A percentile compares a stretch with the other conserved stretches of the same genome.
Evolutionary conservation across 2,113 vertebrate genomes (phyloP).

Genomic region (Catharus bicknelli): DNA sequence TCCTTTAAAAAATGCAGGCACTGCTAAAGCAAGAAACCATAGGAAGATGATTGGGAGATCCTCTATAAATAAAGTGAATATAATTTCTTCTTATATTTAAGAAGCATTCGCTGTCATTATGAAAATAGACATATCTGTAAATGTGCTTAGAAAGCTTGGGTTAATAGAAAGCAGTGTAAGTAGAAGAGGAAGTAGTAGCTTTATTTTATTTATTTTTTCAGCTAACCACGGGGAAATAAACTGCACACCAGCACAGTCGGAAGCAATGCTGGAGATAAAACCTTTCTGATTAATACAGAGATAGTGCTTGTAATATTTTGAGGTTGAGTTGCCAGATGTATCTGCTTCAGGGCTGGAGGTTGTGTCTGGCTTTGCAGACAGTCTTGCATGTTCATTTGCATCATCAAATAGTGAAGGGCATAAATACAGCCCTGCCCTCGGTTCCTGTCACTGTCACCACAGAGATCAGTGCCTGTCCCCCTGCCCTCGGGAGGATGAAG

Average conservation of each 20-base stretch:
- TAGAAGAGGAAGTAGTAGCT: not conserved
- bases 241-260: not conserved
- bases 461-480: fast-evolving
- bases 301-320: not conserved
- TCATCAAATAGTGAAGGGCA: not conserved
- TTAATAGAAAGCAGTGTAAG: not conserved
- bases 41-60: not conserved
- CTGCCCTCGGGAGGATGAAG: not conserved
- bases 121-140: not conserved
- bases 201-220: not conserved
- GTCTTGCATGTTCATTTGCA: not conserved
- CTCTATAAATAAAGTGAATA: not conserved
- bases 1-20: not conserved
- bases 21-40: not conserved
- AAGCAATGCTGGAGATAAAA: not conserved
- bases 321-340: not conserved
- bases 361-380: not conserved
- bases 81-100: not conserved
- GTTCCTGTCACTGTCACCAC: not conserved
- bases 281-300: not conserved
- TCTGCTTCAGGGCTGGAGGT: not conserved
- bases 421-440: not conserved
- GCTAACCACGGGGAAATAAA: not conserved
- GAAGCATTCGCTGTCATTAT: not conserved
- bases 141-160: not conserved